A percentile compares a stretch with the other conserved stretches of the same genome.
These are phyloP conservation scores for Gortyna flavago DNA, from an alignment of 2,888 invertebrate genomes.

Conservation along the genomic window DNA sequence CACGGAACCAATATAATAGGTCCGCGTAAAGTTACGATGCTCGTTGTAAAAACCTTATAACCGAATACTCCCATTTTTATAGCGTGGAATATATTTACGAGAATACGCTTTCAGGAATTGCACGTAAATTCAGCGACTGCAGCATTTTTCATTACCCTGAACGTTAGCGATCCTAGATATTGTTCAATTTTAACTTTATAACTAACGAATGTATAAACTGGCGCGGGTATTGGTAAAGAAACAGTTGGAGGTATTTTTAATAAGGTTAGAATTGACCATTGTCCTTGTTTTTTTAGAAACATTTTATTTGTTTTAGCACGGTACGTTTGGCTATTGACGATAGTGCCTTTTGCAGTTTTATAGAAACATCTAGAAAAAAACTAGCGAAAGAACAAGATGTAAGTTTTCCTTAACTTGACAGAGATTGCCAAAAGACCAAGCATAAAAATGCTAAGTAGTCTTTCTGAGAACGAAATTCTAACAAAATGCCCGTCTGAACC, in stretches of 20 bases:
- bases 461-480: not conserved
- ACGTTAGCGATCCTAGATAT: conserved; percentile 56
- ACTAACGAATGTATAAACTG: conserved; percentile 17
- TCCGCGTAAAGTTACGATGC: conserved; percentile 74
- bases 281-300: not conserved
- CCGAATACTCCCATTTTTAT: conserved; percentile 85
- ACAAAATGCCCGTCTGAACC: conserved; percentile 13
- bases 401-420: not conserved
- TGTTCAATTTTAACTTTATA: conserved; percentile 61
- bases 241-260: not conserved
- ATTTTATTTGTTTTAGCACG: not conserved
- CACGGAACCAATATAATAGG: conserved; percentile 60
- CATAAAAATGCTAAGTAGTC: conserved; percentile 22
- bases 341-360: not conserved
- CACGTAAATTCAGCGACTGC: conserved; percentile 81
- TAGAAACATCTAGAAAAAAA: not conserved
- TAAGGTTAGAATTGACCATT: not conserved
- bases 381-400: not conserved
- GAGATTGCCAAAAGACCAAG: not conserved
- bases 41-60: conserved; percentile 84
- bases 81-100: conserved; percentile 85
- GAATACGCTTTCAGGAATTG: conserved; percentile 83
- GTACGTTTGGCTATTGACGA: no score
- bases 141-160: conserved; percentile 79
- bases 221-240: not conserved